Evolutionary conservation across 2,113 vertebrate genomes (phyloP).

Genomic region (Triplophysa dalaica): DNA sequence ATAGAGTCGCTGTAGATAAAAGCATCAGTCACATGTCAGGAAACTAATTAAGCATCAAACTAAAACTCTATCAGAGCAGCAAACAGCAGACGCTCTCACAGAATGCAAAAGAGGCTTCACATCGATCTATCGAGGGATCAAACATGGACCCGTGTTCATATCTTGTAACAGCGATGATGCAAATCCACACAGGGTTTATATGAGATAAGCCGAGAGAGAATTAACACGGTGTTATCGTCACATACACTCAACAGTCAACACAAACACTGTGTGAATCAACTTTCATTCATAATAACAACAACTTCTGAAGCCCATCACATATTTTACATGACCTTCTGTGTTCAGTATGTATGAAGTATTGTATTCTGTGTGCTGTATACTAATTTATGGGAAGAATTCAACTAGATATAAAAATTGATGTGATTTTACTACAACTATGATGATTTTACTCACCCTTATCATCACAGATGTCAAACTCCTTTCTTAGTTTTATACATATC

Average conservation of each 20-base stretch:
- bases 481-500: no score
- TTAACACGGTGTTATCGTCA: conserved; percentile 12
- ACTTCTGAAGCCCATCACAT: not conserved
- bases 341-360: no score
- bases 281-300: not conserved
- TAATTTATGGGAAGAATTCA: no score
- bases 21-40: conserved; percentile 11
- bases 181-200: conserved; percentile 6
- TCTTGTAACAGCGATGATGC: conserved; percentile 12
- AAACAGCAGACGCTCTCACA: not conserved
- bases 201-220: conserved; percentile 12
- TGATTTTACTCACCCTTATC: no score
- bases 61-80: conserved; percentile 6
- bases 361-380: not conserved
- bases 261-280: not conserved
- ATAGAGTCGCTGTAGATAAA: not conserved
- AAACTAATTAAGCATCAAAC: conserved; percentile 6
- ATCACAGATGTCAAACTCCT: no score
- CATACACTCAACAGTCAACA: not conserved
- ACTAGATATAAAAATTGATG: no score
- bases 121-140: conserved; percentile 3
- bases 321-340: not conserved
- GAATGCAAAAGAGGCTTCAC: not conserved
- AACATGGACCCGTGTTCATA: not conserved
- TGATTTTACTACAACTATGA: no score